Base-by-base conservation (phyloP, 2,888 invertebrate genomes). In the Paralinhomoeus sp. region DNA sequence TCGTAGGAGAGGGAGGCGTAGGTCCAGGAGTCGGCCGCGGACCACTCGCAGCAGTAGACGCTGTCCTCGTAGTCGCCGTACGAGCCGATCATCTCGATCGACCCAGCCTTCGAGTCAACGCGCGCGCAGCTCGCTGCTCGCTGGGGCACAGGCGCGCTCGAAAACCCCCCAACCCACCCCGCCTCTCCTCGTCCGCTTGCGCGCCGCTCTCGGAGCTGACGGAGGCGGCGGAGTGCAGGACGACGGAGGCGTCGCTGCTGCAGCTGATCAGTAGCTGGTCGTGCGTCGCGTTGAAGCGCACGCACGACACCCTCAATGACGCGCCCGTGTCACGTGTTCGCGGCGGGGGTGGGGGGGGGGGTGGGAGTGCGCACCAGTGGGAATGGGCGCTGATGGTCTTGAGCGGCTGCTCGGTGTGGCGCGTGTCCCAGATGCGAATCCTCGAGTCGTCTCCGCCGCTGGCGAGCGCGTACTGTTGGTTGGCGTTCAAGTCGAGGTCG, bases 1-100 rank as follows among this genome's bases (percentile, higher is more conserved):
- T 97, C 97, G 63, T 89, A 91, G 62, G 89, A 89, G 1, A 91
- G 71, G 0, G 91, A 91, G n/a, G 93, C 93, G 71, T 91, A 93
- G 46, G 85, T 78, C 93, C 93, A 97, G 17, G 93, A 89, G 68
- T 97, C 93, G 23, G 83, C 82, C 22, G 80, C 76, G 48, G 87
- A 87, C 93, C 93, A 97, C 65, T 89, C 89, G 0, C 80, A 83
- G 57, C 81, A 80, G 67, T 91, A 97, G 18, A 97, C 91, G 7
- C 85, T 84, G 65, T 97, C 93, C 63, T 93, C 93, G 60, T 97
- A 91, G 55, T 87, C 84, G 62, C 93, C 89, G 60, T 85, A 89
- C 47, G 78, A 80, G 43, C 80, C 79, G 3, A 93, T 70, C n/a
- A n/a, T n/a, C n/a, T n/a, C n/a, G n/a, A n/a, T n/a, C n/a, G 0